Conservation (phyloP, 2,113 vertebrate species). For the Thomomys bottae region DNA sequence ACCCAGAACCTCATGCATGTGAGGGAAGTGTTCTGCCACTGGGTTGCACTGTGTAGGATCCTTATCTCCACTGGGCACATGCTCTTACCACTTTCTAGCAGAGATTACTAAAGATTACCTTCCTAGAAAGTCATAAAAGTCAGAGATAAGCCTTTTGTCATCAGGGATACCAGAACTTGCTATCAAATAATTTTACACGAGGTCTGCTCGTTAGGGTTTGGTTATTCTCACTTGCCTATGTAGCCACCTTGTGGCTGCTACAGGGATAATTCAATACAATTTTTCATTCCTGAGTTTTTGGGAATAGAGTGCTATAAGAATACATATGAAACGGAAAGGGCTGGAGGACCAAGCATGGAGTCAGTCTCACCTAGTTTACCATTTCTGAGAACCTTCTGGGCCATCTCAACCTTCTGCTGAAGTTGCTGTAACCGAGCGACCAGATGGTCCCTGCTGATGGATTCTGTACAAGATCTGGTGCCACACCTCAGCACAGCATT, state of each 20-base stretch:
- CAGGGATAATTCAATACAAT: conserved; percentile 37
- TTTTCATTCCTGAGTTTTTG: background rate
- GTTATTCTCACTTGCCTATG: conserved; percentile 65
- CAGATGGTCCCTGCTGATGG: conserved; percentile 72
- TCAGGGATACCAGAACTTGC: conserved; percentile 32
- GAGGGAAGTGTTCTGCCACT: background rate
- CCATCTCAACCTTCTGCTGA: conserved; percentile 62
- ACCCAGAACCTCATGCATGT: background rate
- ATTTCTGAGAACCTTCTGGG: conserved; percentile 70
- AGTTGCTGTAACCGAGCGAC: conserved; percentile 72
- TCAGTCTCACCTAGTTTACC: conserved; percentile 82
- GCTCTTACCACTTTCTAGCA: background rate
- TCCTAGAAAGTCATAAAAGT: background rate
- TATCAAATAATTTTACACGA: conserved; percentile 22
- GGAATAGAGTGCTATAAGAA: conserved; percentile 13
- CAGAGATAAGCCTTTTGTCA: background rate
- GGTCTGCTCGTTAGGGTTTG: conserved; percentile 20
- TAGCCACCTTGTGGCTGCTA: conserved; percentile 84
- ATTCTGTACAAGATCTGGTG: conserved; percentile 66
- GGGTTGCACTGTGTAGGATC: background rate
- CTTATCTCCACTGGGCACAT: background rate
- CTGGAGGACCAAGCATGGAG: background rate
- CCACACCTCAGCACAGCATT: conserved; percentile 79
- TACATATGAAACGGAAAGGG: background rate
- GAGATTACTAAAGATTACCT: background rate